phyloP scores from a whole-genome alignment of 2,888 invertebrate species.

The Mythimna pallens region DNA sequence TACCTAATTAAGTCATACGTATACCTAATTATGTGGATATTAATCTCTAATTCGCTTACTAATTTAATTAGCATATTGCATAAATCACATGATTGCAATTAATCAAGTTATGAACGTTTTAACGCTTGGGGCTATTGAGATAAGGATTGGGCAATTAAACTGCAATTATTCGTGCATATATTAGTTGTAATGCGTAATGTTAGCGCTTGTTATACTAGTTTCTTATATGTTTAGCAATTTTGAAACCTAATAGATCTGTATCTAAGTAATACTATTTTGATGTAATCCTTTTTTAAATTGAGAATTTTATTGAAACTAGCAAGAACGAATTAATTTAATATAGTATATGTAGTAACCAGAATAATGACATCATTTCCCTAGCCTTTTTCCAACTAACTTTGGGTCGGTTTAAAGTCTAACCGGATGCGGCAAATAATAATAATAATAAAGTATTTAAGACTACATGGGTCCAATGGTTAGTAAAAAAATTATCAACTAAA shows the following conservation, averaged over 20 bases:
- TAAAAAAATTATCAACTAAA: too few species aligned
- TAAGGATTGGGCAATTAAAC: conserved; percentile 40
- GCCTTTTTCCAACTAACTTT: too few species aligned
- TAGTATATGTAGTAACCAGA: too few species aligned
- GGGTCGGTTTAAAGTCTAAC: too few species aligned
- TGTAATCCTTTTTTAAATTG: too few species aligned
- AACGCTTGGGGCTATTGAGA: conserved; percentile 30
- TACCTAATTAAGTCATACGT: background rate
- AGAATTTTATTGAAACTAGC: too few species aligned
- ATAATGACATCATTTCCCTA: too few species aligned
- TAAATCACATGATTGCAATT: conserved; percentile 20
- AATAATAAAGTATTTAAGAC: too few species aligned
- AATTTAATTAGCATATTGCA: conserved; percentile 35
- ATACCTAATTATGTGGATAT: conserved; percentile 3
- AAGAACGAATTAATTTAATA: too few species aligned
- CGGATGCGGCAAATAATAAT: too few species aligned
- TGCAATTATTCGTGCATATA: conserved; percentile 34
- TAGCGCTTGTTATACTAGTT: conserved; percentile 3
- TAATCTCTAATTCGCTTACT: conserved; percentile 16
- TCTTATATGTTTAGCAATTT: conserved; percentile 9
- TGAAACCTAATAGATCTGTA: background rate
- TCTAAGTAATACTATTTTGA: background rate
- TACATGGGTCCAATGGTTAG: too few species aligned
- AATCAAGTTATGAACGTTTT: conserved; percentile 41
- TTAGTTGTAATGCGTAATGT: conserved; percentile 23